Evolutionary conservation across 2,113 vertebrate species (phyloP), one percentile per base, ranked within the genome.

Genomic region (Tinamus guttatus): DNA sequence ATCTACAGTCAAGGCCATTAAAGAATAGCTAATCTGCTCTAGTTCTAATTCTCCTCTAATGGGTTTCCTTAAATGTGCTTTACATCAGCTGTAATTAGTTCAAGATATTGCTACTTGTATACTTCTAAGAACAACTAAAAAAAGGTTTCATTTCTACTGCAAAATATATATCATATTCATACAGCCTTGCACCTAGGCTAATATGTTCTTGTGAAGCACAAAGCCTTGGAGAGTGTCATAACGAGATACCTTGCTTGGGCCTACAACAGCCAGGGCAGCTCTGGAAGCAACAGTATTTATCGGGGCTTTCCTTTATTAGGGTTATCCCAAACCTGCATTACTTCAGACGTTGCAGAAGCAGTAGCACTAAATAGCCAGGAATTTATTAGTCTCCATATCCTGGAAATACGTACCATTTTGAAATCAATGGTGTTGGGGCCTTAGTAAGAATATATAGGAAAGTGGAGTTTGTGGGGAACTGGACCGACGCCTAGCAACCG

Each of bases 51-150:
- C 92, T 93, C 65, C 1, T 30, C 88, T 97, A 97, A 96, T 96
- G 92, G 82, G 60, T 96, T 97, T 97, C 95, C 94, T 97, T 97
- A 95, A 94, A 95, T 94, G 93, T 86, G 91, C 91, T 96, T 95
- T 92, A 94, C 40, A 95, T 94, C 89, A 89, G 56, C 70, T 94
- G 87, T 95, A 96, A 96, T 95, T 92, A 90, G 94, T 95, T 96
- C 93, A 93, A 96, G 96, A 96, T 95, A 97, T 52, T 89, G 89
- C 85, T 91, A 93, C 89, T 95, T 92, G 80, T 3, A 94, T 71
- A 92, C 58, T 95, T 89, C 85, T 68, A 91, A 85, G 63, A 95
- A 91, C 75, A 96, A 85, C 64, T 28, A 89, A 93, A 79, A 80
- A 78, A 51, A 34, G 45, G 77, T 83, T 94, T 87, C 52, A 86